These are phyloP conservation scores for Nebria brevicollis DNA, from an alignment of 2,888 invertebrate genomes.

Conservation along the genomic window DNA sequence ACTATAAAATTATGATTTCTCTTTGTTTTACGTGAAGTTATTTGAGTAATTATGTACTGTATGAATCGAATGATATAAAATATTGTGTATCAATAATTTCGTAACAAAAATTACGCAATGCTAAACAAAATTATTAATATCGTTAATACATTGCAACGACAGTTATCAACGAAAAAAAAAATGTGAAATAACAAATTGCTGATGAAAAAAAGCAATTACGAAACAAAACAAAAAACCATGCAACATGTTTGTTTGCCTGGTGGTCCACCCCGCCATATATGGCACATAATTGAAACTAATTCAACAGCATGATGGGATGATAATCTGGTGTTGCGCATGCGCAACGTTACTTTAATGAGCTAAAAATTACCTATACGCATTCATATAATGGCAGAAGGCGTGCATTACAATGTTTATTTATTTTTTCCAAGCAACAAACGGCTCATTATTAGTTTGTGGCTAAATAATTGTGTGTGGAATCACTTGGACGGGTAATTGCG, in stretches of 20 bases:
- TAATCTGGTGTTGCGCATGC: background rate
- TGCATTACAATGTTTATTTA: background rate
- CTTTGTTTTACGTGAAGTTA: too few relatives aligned
- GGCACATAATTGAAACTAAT: background rate
- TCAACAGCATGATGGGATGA: conserved; percentile 1
- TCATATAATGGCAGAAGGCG: background rate
- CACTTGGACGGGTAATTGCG: background rate
- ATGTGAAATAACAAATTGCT: background rate
- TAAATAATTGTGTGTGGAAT: background rate
- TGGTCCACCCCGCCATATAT: background rate
- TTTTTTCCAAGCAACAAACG: background rate
- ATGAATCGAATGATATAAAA: too few relatives aligned
- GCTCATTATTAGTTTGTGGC: background rate
- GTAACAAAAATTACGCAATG: background rate
- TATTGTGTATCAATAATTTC: too few relatives aligned
- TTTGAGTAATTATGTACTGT: too few relatives aligned
- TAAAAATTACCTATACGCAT: background rate
- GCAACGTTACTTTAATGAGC: background rate
- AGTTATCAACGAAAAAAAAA: background rate
- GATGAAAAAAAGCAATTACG: background rate
- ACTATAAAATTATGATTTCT: too few relatives aligned
- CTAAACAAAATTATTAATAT: background rate
- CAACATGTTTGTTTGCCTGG: background rate
- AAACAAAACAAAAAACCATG: background rate
- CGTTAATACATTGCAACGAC: background rate